Conservation (phyloP, 2,113 vertebrate species). For the Deroptyus accipitrinus region DNA sequence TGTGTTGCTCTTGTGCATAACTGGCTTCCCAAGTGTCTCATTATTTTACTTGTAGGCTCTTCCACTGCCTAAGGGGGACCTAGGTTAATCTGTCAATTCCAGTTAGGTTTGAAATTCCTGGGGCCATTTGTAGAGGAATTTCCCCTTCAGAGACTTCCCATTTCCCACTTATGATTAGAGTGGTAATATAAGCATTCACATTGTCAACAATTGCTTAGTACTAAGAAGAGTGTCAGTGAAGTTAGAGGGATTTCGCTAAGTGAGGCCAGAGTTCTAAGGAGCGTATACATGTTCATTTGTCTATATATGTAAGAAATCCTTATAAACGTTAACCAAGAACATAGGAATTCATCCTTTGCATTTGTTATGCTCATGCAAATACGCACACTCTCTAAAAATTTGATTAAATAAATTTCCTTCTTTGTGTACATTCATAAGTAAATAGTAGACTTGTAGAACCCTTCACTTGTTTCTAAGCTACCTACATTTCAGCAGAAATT, state of each 20-base stretch:
- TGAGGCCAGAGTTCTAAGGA: background rate
- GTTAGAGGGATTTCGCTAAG: background rate
- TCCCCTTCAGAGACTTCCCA: background rate
- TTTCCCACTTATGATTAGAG: background rate
- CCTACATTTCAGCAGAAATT: background rate
- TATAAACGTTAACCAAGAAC: background rate
- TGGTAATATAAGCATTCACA: background rate
- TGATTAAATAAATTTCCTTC: background rate
- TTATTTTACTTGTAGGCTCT: slow-evolving; percentile 45
- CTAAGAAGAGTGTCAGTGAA: background rate
- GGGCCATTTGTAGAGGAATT: slow-evolving; percentile 50
- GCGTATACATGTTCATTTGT: background rate
- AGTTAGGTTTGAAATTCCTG: slow-evolving; percentile 53
- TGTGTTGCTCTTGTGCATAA: slow-evolving; percentile 32
- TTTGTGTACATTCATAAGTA: background rate
- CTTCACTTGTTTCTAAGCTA: background rate
- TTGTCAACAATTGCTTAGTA: background rate
- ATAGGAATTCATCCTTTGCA: background rate
- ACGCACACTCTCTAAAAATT: background rate
- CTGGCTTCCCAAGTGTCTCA: slow-evolving; percentile 47
- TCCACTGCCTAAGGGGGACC: slow-evolving; percentile 50
- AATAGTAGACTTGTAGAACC: background rate
- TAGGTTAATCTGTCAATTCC: slow-evolving; percentile 57
- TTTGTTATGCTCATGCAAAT: background rate
- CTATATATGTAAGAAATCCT: background rate